These are phyloP conservation scores for Thermophis baileyi DNA, from an alignment of 2,113 vertebrate genomes.

Conservation along the genomic window DNA sequence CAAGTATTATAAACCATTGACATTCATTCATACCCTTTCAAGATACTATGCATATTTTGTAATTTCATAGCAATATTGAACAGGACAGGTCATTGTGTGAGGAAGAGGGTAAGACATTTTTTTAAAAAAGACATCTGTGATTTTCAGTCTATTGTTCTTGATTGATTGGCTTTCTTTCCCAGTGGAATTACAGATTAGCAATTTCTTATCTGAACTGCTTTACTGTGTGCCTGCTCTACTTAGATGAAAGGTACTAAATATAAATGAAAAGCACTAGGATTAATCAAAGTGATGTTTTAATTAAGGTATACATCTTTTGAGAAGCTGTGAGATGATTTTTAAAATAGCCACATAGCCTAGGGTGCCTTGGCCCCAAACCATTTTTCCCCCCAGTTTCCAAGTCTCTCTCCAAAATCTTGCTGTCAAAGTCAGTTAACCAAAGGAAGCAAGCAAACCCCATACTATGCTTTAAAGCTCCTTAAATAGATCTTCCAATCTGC, in stretches of 20 bases:
- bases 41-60: background rate
- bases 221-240: background rate
- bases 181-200: background rate
- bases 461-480: background rate
- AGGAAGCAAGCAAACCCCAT: background rate
- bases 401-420: background rate
- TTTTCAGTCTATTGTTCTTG: background rate
- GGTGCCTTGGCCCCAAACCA: background rate
- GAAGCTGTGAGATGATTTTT: background rate
- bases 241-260: background rate
- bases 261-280: background rate
- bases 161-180: conserved; percentile 12
- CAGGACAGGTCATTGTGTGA: background rate
- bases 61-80: background rate
- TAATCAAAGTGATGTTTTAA: conserved; percentile 4
- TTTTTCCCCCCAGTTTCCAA: background rate
- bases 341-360: background rate
- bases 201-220: conserved; percentile 4
- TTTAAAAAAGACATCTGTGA: background rate
- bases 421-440: background rate
- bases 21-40: background rate
- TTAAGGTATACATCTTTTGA: background rate
- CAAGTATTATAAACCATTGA: background rate
- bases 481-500: background rate
- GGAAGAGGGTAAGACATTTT: background rate